Base-by-base conservation (phyloP, 2,888 invertebrate species). In the Xiphydria camelus region DNA sequence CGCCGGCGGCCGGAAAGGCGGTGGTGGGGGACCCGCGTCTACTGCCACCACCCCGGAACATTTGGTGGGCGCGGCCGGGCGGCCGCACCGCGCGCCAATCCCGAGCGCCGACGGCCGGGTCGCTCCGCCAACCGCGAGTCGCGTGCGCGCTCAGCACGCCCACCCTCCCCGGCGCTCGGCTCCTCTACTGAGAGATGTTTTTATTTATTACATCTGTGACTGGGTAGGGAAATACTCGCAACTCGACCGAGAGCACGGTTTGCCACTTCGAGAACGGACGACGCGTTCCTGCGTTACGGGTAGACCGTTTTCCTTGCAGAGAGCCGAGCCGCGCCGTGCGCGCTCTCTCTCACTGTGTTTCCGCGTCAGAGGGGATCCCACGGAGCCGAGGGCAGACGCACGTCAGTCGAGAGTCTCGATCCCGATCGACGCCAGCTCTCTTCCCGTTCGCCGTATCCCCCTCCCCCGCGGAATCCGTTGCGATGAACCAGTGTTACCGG, bases 151-250 rank as follows among this genome's bases (percentile, higher is more conserved):
- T 53, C 65, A 56, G 54, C 52, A 59, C 69, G 64, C 71, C 70
- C 62, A 60, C 56, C 56, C 49, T 64, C 64, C 68, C 66, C 68
- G 41, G 55, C 60, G 66, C 70, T 66, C 68, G 66, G 73, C 73
- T 58, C 62, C 74, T 58, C n/a, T n/a, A n/a, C n/a, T n/a, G n/a
- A 66, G 70, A 68, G 70, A 68, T 75, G 73, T 75, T 75, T 75
- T 75, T 75, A 75, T 75, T 75, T 75, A 75, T 75, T 73, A 72
- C 73, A 75, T 73, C 73, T 74, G 75, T 75, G 74, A 75, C 74
- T 73, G 74, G 73, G 73, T 70, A 72, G 69, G 74, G 73, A 73
- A 74, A 75, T 74, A 75, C 74, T 69, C 73, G 66, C 67, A 68
- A 67, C 71, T 72, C 67, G 67, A 68, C 70, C 65, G 67, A 72